A percentile compares a stretch with the other conserved stretches of the same genome.
Evolutionary conservation across 2,113 vertebrate species (phyloP).

Genomic region (Nannospalax galili): DNA sequence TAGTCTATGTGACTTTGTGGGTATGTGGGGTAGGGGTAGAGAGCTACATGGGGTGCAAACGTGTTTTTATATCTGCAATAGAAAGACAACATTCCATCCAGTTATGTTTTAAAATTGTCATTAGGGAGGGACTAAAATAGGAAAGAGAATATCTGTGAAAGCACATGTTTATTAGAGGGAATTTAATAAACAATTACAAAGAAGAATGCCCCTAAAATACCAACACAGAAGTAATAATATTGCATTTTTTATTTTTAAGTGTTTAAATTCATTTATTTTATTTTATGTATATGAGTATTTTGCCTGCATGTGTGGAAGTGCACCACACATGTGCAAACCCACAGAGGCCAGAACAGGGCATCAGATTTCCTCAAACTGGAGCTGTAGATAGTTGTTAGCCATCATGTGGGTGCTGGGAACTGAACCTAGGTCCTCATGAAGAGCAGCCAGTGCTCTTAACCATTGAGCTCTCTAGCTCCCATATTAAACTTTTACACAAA

Average conservation of each 20-base stretch:
- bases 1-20: not conserved
- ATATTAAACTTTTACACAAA: not conserved
- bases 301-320: too few species aligned
- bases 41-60: fast-evolving
- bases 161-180: not conserved
- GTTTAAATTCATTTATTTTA: too few species aligned
- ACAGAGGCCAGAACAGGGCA: too few species aligned
- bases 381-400: too few species aligned
- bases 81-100: not conserved
- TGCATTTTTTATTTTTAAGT: not conserved
- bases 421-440: too few species aligned
- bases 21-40: not conserved
- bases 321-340: too few species aligned
- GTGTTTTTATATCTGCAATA: not conserved
- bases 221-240: not conserved
- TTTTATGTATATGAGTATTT: too few species aligned
- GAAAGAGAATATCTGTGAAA: not conserved
- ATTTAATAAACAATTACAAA: not conserved
- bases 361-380: too few species aligned
- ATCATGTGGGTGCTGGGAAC: too few species aligned
- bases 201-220: slow-evolving; percentile 16
- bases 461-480: too few species aligned
- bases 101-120: not conserved
- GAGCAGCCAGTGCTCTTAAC: too few species aligned
- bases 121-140: not conserved